A percentile compares a stretch with the other conserved stretches of the same genome.
Conservation (phyloP, 2,797 vertebrate species). For the Ambastaia sidthimunki region DNA sequence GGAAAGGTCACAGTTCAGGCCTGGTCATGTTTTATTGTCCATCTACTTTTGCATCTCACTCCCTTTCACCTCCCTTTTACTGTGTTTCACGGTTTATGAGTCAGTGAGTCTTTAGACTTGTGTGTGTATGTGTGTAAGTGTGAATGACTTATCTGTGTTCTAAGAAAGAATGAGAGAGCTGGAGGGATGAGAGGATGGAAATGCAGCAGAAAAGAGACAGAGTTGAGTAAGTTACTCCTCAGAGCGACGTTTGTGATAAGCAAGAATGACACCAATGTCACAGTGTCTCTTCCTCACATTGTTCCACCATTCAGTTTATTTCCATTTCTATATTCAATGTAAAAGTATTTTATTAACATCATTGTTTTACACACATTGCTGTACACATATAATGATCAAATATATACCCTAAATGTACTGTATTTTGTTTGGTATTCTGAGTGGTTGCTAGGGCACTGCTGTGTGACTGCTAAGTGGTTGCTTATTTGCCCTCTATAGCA, state of each 20-base stretch:
- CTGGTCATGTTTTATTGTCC: constrained; percentile 48
- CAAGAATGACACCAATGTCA: constrained; percentile 77
- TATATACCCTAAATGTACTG: neutral
- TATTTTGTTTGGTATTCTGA: neutral
- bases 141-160: constrained; percentile 35
- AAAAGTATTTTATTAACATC: too few relatives aligned
- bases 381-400: too few relatives aligned
- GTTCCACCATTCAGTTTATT: too few relatives aligned
- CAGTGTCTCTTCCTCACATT: constrained; percentile 57
- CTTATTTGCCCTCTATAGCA: neutral
- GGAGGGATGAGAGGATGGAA: neutral
- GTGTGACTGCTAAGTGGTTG: neutral
- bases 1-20: constrained; percentile 55
- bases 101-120: constrained; percentile 1
- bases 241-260: constrained; percentile 74
- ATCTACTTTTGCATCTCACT: constrained; percentile 12
- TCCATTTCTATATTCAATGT: neutral
- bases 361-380: too few relatives aligned
- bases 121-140: neutral
- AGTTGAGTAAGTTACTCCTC: constrained; percentile 17
- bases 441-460: neutral
- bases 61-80: constrained; percentile 30
- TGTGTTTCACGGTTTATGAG: constrained; percentile 24
- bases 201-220: constrained; percentile 14
- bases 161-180: constrained; percentile 1